Evolutionary conservation across 2,113 vertebrate species (phyloP), one percentile per base, ranked within the genome.

Genomic region (Callionymus lyra): DNA sequence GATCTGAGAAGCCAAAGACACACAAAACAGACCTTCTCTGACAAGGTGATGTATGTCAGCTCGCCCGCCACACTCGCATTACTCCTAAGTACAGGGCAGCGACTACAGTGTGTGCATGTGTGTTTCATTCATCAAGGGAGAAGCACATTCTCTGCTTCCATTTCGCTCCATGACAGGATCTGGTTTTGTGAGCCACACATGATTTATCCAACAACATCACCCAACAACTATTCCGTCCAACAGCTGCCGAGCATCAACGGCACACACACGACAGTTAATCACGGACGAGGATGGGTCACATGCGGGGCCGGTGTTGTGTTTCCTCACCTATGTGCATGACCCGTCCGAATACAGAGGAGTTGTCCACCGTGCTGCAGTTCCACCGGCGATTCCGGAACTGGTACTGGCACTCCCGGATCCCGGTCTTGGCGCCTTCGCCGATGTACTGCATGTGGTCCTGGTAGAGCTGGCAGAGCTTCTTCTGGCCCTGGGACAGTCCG

Each of bases 381-480:
- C 95, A 98, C 17, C 95, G 83, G 46, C 94, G 82, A 76, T 94
- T 90, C 57, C 91, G 86, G 83, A 98, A 98, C 74, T 99, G 95
- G 76, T 90, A 86, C 77, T 97, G 94, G 62, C 95, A 98, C 68
- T 99, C 95, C 70, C 88, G 86, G 81, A 99, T 96, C 76, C 93
- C 94, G 0, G 86, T 95, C 81, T 92, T 94, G 67, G 95, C 95
- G 1, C 95, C 95, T 42, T 97, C 93, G 0, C 91, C 92, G 9
- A 99, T 98, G 81, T 93, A 91, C 59, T 90, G 89, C 94, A 99
- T 98, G 84, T 97, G 95, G 67, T 99, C 95, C 82, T 98, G 94
- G 86, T 98, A 98, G 35, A 99, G 80, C 56, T 98, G 95, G 81
- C 95, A 99, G 47, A 99, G 83, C 65, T 98, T 98, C 71, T 90